Evolutionary conservation across 2,113 vertebrate genomes (phyloP).

Genomic region (Alouatta palliata): DNA sequence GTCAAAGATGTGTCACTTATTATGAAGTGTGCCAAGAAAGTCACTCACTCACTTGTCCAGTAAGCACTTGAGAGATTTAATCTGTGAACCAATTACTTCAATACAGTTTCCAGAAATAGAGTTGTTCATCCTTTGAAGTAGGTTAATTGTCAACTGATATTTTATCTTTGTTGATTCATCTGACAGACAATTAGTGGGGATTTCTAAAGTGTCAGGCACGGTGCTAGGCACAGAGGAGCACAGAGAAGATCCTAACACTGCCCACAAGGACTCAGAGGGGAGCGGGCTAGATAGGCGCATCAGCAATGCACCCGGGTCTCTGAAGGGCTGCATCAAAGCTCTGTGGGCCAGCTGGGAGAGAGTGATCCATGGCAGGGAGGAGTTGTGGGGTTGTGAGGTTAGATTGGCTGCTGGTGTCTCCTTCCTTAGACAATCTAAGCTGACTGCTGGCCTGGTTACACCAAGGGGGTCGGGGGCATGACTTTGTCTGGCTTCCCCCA

Average conservation of each 20-base stretch:
- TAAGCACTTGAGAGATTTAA: constrained; percentile 72
- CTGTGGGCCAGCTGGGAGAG: background rate
- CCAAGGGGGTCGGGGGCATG: background rate
- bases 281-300: background rate
- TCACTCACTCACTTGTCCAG: constrained; percentile 64
- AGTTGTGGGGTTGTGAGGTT: constrained; percentile 43
- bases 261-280: background rate
- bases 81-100: constrained; percentile 73
- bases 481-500: background rate
- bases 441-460: constrained; percentile 23
- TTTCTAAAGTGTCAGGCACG: background rate
- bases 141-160: constrained; percentile 66
- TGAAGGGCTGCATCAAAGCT: background rate
- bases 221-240: constrained; percentile 27
- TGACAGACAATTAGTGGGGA: constrained; percentile 32
- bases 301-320: background rate
- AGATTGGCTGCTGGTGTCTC: constrained; percentile 25
- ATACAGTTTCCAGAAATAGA: constrained; percentile 72
- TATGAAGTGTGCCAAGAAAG: constrained; percentile 72
- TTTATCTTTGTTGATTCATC: constrained; percentile 58
- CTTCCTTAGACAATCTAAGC: constrained; percentile 50
- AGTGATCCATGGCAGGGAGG: constrained; percentile 30
- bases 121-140: constrained; percentile 70
- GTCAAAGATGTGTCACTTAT: constrained; percentile 72
- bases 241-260: background rate